Evolutionary conservation across 2,113 vertebrate species (phyloP).

Genomic region (Marmota monax): DNA sequence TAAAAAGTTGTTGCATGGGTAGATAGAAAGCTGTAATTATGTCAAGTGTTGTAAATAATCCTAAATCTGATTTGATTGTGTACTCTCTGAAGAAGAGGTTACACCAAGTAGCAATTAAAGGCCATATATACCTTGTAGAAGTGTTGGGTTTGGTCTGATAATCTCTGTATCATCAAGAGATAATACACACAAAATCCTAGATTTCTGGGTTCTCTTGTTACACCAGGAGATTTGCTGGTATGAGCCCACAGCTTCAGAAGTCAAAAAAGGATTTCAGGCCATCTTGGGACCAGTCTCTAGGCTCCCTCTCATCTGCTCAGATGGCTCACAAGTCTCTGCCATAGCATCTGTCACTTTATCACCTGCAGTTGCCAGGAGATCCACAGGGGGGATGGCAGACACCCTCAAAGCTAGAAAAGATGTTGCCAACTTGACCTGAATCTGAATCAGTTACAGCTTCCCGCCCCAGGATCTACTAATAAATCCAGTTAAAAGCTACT

Average conservation of each 20-base stretch:
- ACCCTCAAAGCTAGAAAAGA: too few species aligned
- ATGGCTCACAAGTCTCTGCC: too few species aligned
- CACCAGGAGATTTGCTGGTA: neutral
- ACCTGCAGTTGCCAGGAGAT: too few species aligned
- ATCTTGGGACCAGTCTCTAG: too few species aligned
- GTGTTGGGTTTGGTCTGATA: neutral
- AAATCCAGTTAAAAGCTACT: too few species aligned
- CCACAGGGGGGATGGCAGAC: too few species aligned
- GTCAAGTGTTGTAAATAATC: neutral
- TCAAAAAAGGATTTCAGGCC: neutral
- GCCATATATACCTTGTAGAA: neutral
- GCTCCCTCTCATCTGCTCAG: too few species aligned
- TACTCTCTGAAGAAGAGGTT: constrained; percentile 30
- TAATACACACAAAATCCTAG: neutral
- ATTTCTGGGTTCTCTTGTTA: neutral
- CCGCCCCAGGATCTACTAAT: too few species aligned
- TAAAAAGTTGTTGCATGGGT: neutral
- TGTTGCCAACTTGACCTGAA: too few species aligned
- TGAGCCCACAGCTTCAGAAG: neutral
- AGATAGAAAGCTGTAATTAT: neutral
- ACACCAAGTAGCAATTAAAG: neutral
- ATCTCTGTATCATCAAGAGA: neutral
- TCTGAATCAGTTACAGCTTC: too few species aligned
- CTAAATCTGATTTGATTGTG: neutral
- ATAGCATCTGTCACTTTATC: too few species aligned